A percentile compares a stretch with the other conserved stretches of the same genome.
Conservation (phyloP, 2,797 vertebrate genomes). For the Chelon labrosus region DNA sequence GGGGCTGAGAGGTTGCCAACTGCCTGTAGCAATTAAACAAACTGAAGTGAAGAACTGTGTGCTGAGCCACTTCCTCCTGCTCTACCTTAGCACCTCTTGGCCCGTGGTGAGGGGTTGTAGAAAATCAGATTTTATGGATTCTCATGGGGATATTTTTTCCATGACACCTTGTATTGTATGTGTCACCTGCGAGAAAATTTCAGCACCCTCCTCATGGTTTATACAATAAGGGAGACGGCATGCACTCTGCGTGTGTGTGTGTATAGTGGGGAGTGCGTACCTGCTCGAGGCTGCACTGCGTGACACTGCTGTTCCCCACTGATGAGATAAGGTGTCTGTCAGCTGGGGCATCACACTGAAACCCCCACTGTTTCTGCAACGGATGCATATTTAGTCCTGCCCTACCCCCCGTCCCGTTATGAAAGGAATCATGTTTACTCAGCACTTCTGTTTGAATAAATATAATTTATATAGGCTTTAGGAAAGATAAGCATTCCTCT, state of each 20-base stretch:
- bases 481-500: conserved; percentile 66
- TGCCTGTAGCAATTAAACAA: conserved; percentile 61
- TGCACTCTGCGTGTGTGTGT: conserved; percentile 2
- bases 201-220: conserved; percentile 22
- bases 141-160: neutral
- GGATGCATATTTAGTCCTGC: conserved; percentile 71
- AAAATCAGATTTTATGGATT: conserved; percentile 9
- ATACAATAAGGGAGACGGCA: conserved; percentile 11
- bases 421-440: conserved; percentile 71
- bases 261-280: neutral
- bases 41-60: conserved; percentile 21
- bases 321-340: conserved; percentile 75
- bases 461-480: conserved; percentile 61
- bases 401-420: conserved; percentile 54
- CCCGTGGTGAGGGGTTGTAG: neutral
- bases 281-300: conserved; percentile 45
- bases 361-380: conserved; percentile 65
- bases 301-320: conserved; percentile 63
- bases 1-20: conserved; percentile 39
- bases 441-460: conserved; percentile 73
- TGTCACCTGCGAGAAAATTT: conserved; percentile 5
- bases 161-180: conserved; percentile 18
- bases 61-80: conserved; percentile 20
- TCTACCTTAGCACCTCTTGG: neutral
- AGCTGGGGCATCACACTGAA: conserved; percentile 64